phyloP scores from a whole-genome alignment of 2,797 vertebrate genomes.

The Sparus aurata region DNA sequence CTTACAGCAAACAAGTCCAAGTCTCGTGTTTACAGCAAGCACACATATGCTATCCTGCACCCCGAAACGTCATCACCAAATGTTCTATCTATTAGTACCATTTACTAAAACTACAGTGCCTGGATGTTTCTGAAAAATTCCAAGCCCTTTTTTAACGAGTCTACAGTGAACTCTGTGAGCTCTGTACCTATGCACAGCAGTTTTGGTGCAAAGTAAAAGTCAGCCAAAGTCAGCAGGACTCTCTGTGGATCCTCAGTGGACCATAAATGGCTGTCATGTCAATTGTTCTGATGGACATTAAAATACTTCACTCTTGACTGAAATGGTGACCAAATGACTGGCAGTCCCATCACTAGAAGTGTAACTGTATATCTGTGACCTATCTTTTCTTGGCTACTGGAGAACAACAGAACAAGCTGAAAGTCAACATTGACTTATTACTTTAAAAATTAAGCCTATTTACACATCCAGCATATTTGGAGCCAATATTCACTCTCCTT shows the following conservation, averaged over 20 bases:
- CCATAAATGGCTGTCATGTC: no score
- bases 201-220: background rate
- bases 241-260: no score
- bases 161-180: background rate
- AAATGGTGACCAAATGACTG: background rate
- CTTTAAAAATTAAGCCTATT: background rate
- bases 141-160: background rate
- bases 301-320: background rate
- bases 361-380: background rate
- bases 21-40: background rate
- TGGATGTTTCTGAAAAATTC: background rate
- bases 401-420: background rate
- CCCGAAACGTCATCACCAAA: background rate
- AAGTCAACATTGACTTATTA: background rate
- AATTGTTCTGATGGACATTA: background rate
- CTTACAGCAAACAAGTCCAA: background rate
- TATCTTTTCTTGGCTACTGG: background rate
- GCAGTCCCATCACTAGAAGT: background rate
- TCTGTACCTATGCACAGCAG: no score
- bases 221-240: background rate
- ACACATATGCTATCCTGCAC: background rate
- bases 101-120: background rate
- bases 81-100: background rate
- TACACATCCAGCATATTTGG: background rate
- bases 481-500: background rate